Base-by-base conservation (phyloP, 2,113 vertebrate genomes). In the Eurypyga helias region DNA sequence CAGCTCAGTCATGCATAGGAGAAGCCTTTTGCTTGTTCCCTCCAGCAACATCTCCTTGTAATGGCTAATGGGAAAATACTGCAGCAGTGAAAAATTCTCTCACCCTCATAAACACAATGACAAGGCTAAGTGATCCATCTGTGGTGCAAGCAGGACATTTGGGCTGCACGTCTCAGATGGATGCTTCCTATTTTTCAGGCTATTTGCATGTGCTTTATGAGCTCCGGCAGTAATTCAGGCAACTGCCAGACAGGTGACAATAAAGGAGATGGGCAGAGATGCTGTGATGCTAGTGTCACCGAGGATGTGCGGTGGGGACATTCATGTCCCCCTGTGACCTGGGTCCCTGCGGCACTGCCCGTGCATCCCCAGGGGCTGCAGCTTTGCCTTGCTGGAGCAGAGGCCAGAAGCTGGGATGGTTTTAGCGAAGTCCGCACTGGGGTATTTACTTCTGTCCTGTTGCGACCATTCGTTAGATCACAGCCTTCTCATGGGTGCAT, bases 241-340 rank as follows among this genome's bases (percentile, higher is more conserved):
- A 4, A 12, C 7, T 9, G 34, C 46, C 33, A 36, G 25, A 1
- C 4, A 43, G 57, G 9, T 9, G 10, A 29, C 29, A 46, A 7
- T 43, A 49, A 31, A 19, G 21, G 28, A 24, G 71, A 8, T 10
- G 10, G 58, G 46, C 28, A 17, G 62, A 33, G 34, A 17, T 0
- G 2, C 9, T 0, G 6, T 13, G 60, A 29, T 0, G 10, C 25
- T 20, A 19, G 18, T n/a, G 66, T 41, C 4, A 17, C 69, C 0
- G 2, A 9, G 33, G 24, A 26, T 1, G 0, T 0, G 0, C 4
- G 25, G 16, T 31, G 31, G 45, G 54, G 21, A 51, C 21, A 9
- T 41, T 41, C 41, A 41, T 45, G 45, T 45, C 45, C 45, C 45
- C 45, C 17, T 17, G 17, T 45, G 45, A 17, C 17, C 15, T 16